A percentile compares a stretch with the other conserved stretches of the same genome.
Conservation (phyloP, 2,888 invertebrate species). For the Torymus tubicola region DNA sequence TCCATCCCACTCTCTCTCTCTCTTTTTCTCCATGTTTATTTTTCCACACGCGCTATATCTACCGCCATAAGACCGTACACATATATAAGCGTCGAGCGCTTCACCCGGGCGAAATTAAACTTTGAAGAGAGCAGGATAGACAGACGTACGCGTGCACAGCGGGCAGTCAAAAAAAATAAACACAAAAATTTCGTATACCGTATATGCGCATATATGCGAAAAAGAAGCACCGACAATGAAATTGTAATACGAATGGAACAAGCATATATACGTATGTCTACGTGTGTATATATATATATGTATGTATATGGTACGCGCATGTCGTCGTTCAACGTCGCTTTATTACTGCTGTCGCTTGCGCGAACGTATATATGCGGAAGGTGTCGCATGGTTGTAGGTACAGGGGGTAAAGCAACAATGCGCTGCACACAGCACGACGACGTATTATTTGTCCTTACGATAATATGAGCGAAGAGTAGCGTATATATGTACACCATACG, state of each 20-base stretch:
- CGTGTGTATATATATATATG: background rate
- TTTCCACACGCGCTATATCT: background rate
- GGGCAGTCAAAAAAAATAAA: background rate
- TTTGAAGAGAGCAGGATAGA: background rate
- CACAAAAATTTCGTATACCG: background rate
- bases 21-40: background rate
- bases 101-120: constrained; percentile 19
- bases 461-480: constrained; percentile 25
- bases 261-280: background rate
- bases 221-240: constrained; percentile 37
- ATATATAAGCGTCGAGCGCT: background rate
- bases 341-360: constrained; percentile 35
- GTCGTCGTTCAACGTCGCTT: constrained; percentile 17
- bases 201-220: too few relatives aligned
- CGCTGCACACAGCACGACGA: constrained; percentile 13
- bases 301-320: background rate
- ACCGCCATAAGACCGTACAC: background rate
- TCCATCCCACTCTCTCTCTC: background rate
- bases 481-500: background rate
- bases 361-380: constrained; percentile 30
- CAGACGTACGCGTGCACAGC: too few relatives aligned
- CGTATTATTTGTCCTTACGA: constrained; percentile 55
- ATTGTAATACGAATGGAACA: constrained; percentile 28
- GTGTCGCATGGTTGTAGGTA: constrained; percentile 33
- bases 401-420: constrained; percentile 46